Conservation (phyloP, 2,888 invertebrate genomes). For the Pterostichus madidus region DNA sequence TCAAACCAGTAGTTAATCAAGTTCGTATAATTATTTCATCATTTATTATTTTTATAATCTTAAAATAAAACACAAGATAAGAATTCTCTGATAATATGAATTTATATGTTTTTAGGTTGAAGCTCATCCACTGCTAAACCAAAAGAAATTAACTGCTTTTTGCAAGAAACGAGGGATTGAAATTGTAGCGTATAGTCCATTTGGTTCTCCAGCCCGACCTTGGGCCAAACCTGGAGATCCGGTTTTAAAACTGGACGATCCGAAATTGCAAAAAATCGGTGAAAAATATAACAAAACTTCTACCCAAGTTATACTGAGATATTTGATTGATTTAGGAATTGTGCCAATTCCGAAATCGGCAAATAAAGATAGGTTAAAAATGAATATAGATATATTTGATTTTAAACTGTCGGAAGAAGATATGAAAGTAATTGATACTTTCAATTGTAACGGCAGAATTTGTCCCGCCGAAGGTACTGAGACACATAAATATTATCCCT, state of each 20-base stretch:
- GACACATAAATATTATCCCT: slow-evolving; percentile 65
- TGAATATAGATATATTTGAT: slow-evolving; percentile 81
- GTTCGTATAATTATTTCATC: slow-evolving; percentile 14
- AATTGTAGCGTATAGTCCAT: slow-evolving; percentile 88
- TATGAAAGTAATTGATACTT: slow-evolving; percentile 77
- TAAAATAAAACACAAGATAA: too few species aligned
- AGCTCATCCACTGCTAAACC: slow-evolving; percentile 83
- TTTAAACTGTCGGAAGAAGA: slow-evolving; percentile 79
- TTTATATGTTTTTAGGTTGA: slow-evolving; percentile 80
- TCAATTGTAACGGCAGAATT: slow-evolving; percentile 73
- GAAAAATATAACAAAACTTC: slow-evolving; percentile 83
- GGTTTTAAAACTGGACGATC: slow-evolving; percentile 80
- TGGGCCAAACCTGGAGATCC: slow-evolving; percentile 85
- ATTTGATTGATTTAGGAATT: slow-evolving; percentile 78
- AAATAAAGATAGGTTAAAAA: slow-evolving; percentile 78
- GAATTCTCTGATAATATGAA: background rate
- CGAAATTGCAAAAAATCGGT: slow-evolving; percentile 81
- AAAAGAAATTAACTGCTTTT: slow-evolving; percentile 83
- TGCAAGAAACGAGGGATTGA: slow-evolving; percentile 82
- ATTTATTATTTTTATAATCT: background rate
- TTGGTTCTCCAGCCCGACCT: slow-evolving; percentile 87
- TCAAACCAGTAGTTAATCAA: slow-evolving; percentile 81
- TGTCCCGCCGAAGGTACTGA: slow-evolving; percentile 57
- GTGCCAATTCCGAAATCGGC: slow-evolving; percentile 82
- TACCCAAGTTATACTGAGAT: slow-evolving; percentile 86